A percentile compares a stretch with the other conserved stretches of the same genome.
These are phyloP conservation scores for Vireo griseus DNA, from an alignment of 2,797 vertebrate genomes.

Conservation along the genomic window DNA sequence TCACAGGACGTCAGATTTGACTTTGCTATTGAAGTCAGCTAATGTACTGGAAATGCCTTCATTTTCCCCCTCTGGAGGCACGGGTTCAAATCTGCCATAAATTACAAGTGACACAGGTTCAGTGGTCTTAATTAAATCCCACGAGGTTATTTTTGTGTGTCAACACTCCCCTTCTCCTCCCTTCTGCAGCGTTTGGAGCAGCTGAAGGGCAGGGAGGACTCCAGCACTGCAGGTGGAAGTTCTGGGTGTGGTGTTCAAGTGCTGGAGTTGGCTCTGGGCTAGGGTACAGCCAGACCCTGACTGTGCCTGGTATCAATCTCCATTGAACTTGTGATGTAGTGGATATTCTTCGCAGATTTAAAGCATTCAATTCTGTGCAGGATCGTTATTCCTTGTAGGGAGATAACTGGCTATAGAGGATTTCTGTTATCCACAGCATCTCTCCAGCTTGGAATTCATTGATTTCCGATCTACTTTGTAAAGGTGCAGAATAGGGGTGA, in stretches of 20 bases:
- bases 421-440: conserved; percentile 58
- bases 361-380: not conserved
- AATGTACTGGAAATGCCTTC: conserved; percentile 30
- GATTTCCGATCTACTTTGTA: conserved; percentile 59
- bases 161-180: conserved; percentile 14
- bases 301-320: not conserved
- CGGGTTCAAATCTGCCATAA: not conserved
- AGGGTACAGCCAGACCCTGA: not conserved
- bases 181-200: not conserved
- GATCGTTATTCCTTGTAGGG: conserved; percentile 43
- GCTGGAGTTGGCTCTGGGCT: not conserved
- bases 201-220: conserved; percentile 6
- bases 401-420: conserved; percentile 55
- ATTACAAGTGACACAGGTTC: conserved; percentile 37
- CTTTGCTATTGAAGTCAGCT: conserved; percentile 33
- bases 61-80: conserved; percentile 38
- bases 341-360: not conserved
- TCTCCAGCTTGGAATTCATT: conserved; percentile 35
- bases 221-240: not conserved
- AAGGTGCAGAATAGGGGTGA: conserved; percentile 57
- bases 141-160: conserved; percentile 16
- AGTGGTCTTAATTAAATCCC: conserved; percentile 42
- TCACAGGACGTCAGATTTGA: not conserved
- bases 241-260: not conserved
- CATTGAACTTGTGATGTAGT: not conserved